phyloP scores from a whole-genome alignment of 1,140 invertebrate species.

The Maniola jurtina region DNA sequence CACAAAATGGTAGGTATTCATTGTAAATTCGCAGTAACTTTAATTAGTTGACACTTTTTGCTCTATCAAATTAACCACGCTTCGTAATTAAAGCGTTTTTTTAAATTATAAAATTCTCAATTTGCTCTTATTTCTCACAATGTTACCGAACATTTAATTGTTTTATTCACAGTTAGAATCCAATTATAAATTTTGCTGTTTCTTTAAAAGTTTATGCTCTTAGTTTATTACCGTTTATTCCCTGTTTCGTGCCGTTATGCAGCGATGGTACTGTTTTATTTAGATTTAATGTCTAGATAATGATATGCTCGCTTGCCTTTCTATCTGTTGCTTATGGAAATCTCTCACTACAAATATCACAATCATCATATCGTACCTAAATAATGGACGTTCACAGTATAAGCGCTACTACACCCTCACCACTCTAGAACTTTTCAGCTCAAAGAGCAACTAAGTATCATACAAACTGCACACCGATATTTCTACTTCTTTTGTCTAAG shows the following conservation, averaged over 20 bases:
- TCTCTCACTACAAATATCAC: too few relatives aligned
- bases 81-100: conserved; percentile 6
- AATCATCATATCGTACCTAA: too few relatives aligned
- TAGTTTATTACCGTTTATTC: background rate
- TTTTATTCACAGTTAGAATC: conserved; percentile 6
- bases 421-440: too few relatives aligned
- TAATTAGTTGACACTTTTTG: conserved; percentile 3
- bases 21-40: conserved; percentile 3
- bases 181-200: conserved; percentile 1
- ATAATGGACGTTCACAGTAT: too few relatives aligned
- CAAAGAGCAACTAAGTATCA: too few relatives aligned
- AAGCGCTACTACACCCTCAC: too few relatives aligned
- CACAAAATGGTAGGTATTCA: background rate
- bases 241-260: background rate
- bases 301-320: too few relatives aligned
- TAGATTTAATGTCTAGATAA: background rate
- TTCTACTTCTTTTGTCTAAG: too few relatives aligned
- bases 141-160: background rate
- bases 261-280: background rate
- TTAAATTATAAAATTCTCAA: background rate
- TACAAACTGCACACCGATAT: too few relatives aligned
- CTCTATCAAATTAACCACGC: background rate
- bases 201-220: background rate
- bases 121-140: conserved; percentile 2
- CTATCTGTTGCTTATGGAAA: too few relatives aligned